A percentile compares a stretch with the other conserved stretches of the same genome.
Evolutionary conservation across 2,113 vertebrate species (phyloP).

Genomic region (Coregonus clupeaformis): DNA sequence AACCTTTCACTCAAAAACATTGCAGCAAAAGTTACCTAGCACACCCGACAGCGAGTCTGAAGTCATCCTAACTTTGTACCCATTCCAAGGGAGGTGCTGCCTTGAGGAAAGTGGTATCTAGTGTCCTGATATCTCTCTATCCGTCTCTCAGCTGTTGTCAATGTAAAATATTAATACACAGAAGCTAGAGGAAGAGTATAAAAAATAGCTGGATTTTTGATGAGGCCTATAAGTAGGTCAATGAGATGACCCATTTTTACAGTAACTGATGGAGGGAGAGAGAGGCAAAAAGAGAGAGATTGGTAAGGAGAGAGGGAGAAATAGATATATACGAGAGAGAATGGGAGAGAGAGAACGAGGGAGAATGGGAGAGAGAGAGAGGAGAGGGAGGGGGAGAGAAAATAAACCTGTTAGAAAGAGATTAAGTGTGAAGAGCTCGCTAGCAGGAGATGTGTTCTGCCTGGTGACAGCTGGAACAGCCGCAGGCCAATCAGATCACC

Average conservation of each 20-base stretch:
- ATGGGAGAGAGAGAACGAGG: background rate
- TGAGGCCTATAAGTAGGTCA: constrained; percentile 72
- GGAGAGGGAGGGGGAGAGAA: constrained; percentile 6
- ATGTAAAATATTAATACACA: constrained; percentile 68
- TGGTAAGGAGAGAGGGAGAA: constrained; percentile 27
- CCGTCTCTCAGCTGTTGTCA: constrained; percentile 52
- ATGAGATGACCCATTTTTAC: constrained; percentile 71
- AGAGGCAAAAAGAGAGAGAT: background rate
- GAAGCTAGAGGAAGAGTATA: constrained; percentile 56
- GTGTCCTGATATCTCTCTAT: constrained; percentile 38
- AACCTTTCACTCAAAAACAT: background rate
- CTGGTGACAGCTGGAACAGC: constrained; percentile 77
- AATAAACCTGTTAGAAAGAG: constrained; percentile 61
- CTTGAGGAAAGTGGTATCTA: constrained; percentile 34
- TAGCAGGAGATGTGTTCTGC: constrained; percentile 75
- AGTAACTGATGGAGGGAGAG: constrained; percentile 28
- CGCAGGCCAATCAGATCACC: constrained; percentile 67
- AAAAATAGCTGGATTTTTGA: constrained; percentile 66
- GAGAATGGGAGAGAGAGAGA: background rate
- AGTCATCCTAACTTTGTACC: constrained; percentile 26
- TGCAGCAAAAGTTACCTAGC: background rate
- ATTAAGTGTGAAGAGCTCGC: constrained; percentile 67
- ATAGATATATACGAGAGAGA: constrained; percentile 32
- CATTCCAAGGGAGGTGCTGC: constrained; percentile 36
- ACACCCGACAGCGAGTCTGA: background rate